Percentiles rank a stretch among this genome's conserved stretches.
These are phyloP conservation scores for Sebastes fasciatus DNA, from an alignment of 2,113 vertebrate genomes.

Conservation along the genomic window DNA sequence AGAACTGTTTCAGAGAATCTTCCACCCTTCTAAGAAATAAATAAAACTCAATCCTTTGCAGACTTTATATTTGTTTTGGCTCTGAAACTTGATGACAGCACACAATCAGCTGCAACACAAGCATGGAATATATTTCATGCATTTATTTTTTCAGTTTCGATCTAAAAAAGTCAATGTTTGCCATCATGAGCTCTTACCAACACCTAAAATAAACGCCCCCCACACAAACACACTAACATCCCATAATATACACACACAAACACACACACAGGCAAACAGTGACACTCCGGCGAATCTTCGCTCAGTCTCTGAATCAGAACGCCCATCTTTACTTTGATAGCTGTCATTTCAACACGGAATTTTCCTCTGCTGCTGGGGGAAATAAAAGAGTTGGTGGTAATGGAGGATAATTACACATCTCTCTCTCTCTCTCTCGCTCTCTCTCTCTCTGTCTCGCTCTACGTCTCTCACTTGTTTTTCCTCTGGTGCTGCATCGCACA, in stretches of 20 bases:
- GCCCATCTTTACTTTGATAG: slow-evolving; percentile 78
- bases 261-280: slow-evolving; percentile 30
- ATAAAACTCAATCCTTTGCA: neutral
- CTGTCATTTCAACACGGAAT: slow-evolving; percentile 88
- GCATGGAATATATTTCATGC: neutral
- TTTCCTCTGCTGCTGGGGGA: slow-evolving; percentile 89
- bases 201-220: neutral
- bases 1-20: neutral
- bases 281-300: slow-evolving; percentile 38
- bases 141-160: neutral
- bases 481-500: slow-evolving; percentile 88
- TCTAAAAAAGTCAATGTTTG: neutral
- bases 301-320: slow-evolving; percentile 54
- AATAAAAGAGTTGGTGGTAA: slow-evolving; percentile 94
- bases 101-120: neutral
- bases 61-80: too few species aligned
- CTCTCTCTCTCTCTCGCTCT: slow-evolving; percentile 70
- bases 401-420: slow-evolving; percentile 94
- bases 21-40: neutral
- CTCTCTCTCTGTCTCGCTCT: slow-evolving; percentile 82
- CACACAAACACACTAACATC: slow-evolving; percentile 6
- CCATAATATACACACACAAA: slow-evolving; percentile 1
- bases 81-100: too few species aligned
- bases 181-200: neutral
- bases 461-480: slow-evolving; percentile 61